phyloP scores from a whole-genome alignment of 2,888 invertebrate species.

The Nysson spinosus region DNA sequence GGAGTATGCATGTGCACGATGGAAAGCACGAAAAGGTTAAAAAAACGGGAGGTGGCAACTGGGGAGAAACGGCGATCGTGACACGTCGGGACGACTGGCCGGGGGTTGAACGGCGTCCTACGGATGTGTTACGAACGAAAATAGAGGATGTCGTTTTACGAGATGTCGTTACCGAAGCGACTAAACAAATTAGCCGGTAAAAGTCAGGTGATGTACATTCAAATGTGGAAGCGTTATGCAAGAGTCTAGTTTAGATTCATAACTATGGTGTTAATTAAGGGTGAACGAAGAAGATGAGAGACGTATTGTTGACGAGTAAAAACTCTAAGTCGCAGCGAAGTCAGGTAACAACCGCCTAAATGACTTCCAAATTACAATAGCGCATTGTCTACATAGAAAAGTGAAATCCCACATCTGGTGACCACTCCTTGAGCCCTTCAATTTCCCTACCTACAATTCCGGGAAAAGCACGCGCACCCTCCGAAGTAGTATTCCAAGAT shows the following conservation, averaged over 20 bases:
- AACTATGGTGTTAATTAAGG: constrained; percentile 2
- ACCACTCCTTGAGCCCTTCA: too few species aligned
- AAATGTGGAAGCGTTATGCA: constrained; percentile 15
- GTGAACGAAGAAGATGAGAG: constrained; percentile 13
- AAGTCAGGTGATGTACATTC: constrained; percentile 47
- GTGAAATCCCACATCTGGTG: too few species aligned
- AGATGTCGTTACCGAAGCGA: constrained; percentile 67
- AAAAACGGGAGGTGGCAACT: constrained; percentile 2
- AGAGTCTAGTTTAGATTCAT: too few species aligned
- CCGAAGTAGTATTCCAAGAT: too few species aligned
- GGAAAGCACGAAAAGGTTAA: constrained; percentile 12
- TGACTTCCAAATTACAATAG: too few species aligned
- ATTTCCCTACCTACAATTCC: too few species aligned
- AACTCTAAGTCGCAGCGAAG: too few species aligned
- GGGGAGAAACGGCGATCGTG: constrained; percentile 11
- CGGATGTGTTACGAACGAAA: constrained; percentile 41
- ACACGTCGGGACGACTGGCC: constrained; percentile 7
- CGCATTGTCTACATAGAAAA: too few species aligned
- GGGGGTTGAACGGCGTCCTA: constrained; percentile 13
- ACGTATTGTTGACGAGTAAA: not conserved
- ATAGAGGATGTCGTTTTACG: constrained; percentile 63
- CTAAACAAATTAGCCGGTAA: constrained; percentile 70
- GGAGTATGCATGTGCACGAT: constrained; percentile 6
- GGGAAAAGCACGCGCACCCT: too few species aligned
- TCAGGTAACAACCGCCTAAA: too few species aligned